Base-by-base conservation (phyloP, 2,113 vertebrate genomes). In the Myotis lucifugus region DNA sequence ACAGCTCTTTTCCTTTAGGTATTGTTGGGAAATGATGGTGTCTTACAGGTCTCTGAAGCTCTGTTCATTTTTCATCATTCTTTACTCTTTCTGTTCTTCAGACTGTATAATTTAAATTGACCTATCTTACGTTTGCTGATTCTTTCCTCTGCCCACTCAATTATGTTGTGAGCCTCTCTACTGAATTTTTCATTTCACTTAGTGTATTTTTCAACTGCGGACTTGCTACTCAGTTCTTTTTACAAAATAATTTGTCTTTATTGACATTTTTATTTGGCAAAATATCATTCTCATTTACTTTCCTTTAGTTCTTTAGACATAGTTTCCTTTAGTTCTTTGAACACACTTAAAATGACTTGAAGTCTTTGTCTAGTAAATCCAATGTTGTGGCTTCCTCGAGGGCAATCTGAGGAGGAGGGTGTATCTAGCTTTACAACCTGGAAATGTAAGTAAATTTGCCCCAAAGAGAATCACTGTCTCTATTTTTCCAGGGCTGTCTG, bases 1-100 rank as follows among this genome's bases (percentile, higher is more conserved):
- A 76, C 72, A 97, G 46, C 96, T 97, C 54, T 90, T 94, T 78
- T 96, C 92, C 88, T 97, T 97, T 40, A 95, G 97, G 97, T 98
- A 95, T 10, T 46, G n/a, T 18, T 61, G 37, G 37, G 17, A 56
- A 78, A 66, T 40, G 18, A 27, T 73, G 13, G 27, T 37, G 40
- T 3, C 2, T 50, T 54, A 15, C 8, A 52, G 32, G 34, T 88
- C 29, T 54, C 34, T 34, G 67, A 34, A 19, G 10, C 42, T 61
- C 40, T 88, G 14, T 67, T 29, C 13, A 29, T 72, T 72, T 66
- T 64, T 18, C 32, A 72, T 50, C 61, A 12, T 69, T 69, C 32
- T 88, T 59, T 34, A 29, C 56, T 73, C 76, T 89, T 84, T 61
- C 70, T 40, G 32, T 40, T 40, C 59, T n/a, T 69, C 42, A 52